Conservation (phyloP, 1,140 invertebrate species). For the Drosophila pectinifera region DNA sequence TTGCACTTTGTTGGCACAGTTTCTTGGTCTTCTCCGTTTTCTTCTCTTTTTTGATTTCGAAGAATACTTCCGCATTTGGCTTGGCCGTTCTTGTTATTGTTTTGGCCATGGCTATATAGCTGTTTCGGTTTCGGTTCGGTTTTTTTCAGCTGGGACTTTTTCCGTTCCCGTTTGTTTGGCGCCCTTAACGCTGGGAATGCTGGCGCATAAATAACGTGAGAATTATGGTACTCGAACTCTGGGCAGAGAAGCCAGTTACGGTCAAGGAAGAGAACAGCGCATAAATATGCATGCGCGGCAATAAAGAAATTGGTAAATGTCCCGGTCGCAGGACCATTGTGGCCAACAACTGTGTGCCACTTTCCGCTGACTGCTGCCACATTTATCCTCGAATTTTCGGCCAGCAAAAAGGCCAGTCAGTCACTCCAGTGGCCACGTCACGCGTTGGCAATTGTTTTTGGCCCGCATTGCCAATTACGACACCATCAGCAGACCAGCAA, state of each 20-base stretch:
- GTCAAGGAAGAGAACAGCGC: slow-evolving; percentile 33
- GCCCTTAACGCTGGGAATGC: slow-evolving; percentile 67
- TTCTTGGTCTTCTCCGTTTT: slow-evolving; percentile 29
- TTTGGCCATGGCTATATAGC: slow-evolving; percentile 16
- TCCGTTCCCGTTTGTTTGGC: slow-evolving; percentile 49
- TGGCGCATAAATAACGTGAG: slow-evolving; percentile 79
- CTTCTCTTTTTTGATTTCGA: slow-evolving; percentile 18
- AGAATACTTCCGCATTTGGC: slow-evolving; percentile 75
- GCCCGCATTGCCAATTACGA: slow-evolving; percentile 79
- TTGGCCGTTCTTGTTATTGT: slow-evolving; percentile 47
- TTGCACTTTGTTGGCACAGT: slow-evolving; percentile 79
- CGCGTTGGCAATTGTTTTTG: slow-evolving; percentile 75
- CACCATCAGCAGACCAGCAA: slow-evolving; percentile 55
- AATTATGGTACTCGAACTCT: slow-evolving; percentile 60
- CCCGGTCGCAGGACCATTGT: slow-evolving; percentile 56
- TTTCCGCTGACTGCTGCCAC: slow-evolving; percentile 28
- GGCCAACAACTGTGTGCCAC: slow-evolving; percentile 62
- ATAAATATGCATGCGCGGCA: slow-evolving; percentile 77
- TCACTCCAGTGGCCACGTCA: slow-evolving; percentile 68
- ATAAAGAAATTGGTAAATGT: slow-evolving; percentile 82
- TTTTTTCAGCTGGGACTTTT: slow-evolving; percentile 12
- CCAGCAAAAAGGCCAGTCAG: slow-evolving; percentile 28
- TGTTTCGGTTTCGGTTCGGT: not conserved
- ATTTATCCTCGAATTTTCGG: slow-evolving; percentile 51
- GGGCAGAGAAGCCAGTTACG: slow-evolving; percentile 58